Conservation (phyloP, 2,113 vertebrate genomes). For the Cynoglossus semilaevis region DNA sequence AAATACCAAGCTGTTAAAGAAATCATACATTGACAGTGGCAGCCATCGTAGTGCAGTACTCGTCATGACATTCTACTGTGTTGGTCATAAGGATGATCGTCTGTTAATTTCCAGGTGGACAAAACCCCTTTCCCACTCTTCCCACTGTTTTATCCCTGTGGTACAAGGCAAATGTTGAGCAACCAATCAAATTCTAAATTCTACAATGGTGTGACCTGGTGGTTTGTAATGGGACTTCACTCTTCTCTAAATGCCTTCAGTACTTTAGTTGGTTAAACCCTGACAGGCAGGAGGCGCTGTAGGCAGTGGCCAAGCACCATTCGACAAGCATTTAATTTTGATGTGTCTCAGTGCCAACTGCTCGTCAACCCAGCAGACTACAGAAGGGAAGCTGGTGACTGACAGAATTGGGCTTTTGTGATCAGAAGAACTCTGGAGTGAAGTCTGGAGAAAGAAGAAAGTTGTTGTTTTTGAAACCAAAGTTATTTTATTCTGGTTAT, state of each 20-base stretch:
- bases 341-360: conserved; percentile 7
- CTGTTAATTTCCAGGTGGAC: too few species aligned
- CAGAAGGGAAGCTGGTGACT: background rate
- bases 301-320: conserved; percentile 13
- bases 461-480: too few species aligned
- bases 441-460: too few species aligned
- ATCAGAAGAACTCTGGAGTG: too few species aligned
- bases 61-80: background rate
- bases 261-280: conserved; percentile 27
- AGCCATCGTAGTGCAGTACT: conserved; percentile 35
- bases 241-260: conserved; percentile 46
- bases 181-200: conserved; percentile 13
- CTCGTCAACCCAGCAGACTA: conserved; percentile 20
- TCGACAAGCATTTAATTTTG: background rate
- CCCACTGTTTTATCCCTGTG: background rate
- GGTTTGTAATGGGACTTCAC: conserved; percentile 29
- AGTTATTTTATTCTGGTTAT: background rate
- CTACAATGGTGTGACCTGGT: conserved; percentile 37
- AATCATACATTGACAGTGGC: conserved; percentile 45
- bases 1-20: conserved; percentile 54
- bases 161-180: conserved; percentile 1
- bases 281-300: background rate
- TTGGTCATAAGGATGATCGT: background rate
- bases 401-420: conserved; percentile 3
- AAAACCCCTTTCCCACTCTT: background rate